Base-by-base conservation (phyloP, 2,113 vertebrate genomes). In the Oryzias javanicus region DNA sequence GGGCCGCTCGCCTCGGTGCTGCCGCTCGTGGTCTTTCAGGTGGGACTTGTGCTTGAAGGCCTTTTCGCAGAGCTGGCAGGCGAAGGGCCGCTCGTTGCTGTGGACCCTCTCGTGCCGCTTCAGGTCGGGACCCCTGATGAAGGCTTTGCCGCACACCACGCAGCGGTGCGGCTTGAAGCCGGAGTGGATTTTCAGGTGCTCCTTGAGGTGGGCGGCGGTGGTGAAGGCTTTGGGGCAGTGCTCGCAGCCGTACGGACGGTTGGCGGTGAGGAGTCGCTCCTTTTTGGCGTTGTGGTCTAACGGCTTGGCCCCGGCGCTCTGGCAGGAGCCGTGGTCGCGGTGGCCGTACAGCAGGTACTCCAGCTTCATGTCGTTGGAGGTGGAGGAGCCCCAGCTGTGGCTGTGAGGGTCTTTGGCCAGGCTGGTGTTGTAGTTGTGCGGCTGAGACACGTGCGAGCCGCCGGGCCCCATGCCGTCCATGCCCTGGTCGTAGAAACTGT, bases 1-100 rank as follows among this genome's bases (percentile, higher is more conserved):
- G 49, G 97, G 97, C 77, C 98, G 95, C 82, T 98, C 97, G 40
- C 97, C 97, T 58, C 97, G 80, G 81, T 99, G 97, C 68, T 98
- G 92, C 76, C 97, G 91, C 72, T 99, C 97, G 4, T 99, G 97
- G 87, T 99, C 97, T 81, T 99, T 99, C 86, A 99, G 94, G 87
- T 99, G 97, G 12, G 97, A 99, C 91, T 98, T 98, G 91, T 99
- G 97, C 83, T 99, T 99, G 90, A 99, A 99, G 67, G 97, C 97
- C 82, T 98, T 98, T 85, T 98, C 97, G 20, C 97, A 99, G 92
- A 99, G 93, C 59, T 98, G 97, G 72, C 97, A 99, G 0, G 93
- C 94, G 16, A 99, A 99, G 0, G 97, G 97, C 44, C 97, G 89
- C 86, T 99, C 97, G 20, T 99, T 98, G 86, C 96, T 98, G 89